Percentiles rank a stretch among this genome's conserved stretches.
Conservation (phyloP, 1,140 invertebrate species). For the Tetramorium simillimum region DNA sequence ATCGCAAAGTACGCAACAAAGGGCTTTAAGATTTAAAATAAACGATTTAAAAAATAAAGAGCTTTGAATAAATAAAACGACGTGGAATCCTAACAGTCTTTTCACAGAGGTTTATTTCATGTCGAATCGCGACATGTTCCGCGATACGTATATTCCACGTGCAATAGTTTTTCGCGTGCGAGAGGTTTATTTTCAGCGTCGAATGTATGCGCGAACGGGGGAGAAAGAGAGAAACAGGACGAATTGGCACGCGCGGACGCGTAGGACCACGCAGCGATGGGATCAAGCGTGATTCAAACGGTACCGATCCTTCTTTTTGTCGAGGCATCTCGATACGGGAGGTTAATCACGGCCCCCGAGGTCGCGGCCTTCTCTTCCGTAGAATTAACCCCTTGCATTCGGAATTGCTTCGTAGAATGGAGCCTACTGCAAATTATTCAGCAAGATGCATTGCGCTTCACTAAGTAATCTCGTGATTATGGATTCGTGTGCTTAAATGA, state of each 20-base stretch:
- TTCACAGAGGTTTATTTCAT: not conserved
- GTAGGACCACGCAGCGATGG: constrained; percentile 7
- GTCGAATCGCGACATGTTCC: not conserved
- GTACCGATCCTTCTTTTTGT: constrained; percentile 5
- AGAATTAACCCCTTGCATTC: constrained; percentile 37
- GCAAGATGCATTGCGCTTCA: not conserved
- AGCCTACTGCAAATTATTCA: constrained; percentile 8
- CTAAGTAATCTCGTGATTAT: constrained; percentile 20
- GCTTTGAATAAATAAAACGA: not conserved
- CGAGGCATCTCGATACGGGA: constrained; percentile 25
- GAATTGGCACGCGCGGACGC: not conserved
- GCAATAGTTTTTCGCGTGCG: constrained; percentile 36
- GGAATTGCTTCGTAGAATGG: not conserved
- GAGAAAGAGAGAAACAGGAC: constrained; percentile 73
- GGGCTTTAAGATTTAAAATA: too few species aligned
- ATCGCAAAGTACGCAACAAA: not conserved
- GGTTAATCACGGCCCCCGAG: constrained; percentile 26
- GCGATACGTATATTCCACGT: not conserved
- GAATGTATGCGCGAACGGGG: constrained; percentile 35
- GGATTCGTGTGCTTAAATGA: constrained; percentile 8
- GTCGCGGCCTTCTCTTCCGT: constrained; percentile 27
- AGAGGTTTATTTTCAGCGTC: constrained; percentile 59
- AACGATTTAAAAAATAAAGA: not conserved
- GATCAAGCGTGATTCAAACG: constrained; percentile 46
- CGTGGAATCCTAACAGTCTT: not conserved